Base-by-base conservation (phyloP, 1,140 invertebrate genomes). In the Temnothorax longispinosus region DNA sequence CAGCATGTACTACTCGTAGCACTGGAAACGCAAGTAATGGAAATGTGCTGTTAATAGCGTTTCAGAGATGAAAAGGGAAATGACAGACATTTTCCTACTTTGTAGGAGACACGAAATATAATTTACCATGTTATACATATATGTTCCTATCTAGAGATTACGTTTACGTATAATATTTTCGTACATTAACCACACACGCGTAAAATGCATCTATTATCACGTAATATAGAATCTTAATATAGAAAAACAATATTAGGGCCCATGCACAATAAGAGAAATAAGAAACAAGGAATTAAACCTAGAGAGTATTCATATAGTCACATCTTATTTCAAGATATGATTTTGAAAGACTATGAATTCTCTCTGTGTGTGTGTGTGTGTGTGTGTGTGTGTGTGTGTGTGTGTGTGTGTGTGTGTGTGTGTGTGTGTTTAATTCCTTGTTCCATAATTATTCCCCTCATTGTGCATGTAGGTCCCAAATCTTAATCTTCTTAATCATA, bases 71-170 rank as follows among this genome's bases (percentile, higher is more conserved):
- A 84, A 84, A 84, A 84, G 80, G 54, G 69, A 84, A 84, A 84
- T 84, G 75, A 84, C 69, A 84, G 80, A 75, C 54, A 84, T 84
- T 84, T 84, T 84, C 80, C 69, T 84, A 84, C 69, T 84, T 84
- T 84, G 69, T 60, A 47, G 18, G 32, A 50, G 54, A 75, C 56
- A 38, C 13, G n/a, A 74, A 60, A 50, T 27, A 82, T 82, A 74
- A 74, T 82, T 84, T 62, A 84, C 6, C 8, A 41, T n/a, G 41
- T 60, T 47, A 74, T 60, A 60, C 15, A 38, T 74, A 38, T 35
- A 58, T 35, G 27, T 60, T 27, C 0, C 80, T 84, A 75, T 62
- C 27, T 52, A 50, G 54, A 75, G n/a, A 75, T 60, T 84, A 75
- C 69, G 50, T 75, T 60, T 71, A 41, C 3, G 38, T 44, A 80